Percentiles rank a stretch among this genome's conserved stretches.
phyloP scores from a whole-genome alignment of 1,140 invertebrate species.

The Caenorhabditis latens region DNA sequence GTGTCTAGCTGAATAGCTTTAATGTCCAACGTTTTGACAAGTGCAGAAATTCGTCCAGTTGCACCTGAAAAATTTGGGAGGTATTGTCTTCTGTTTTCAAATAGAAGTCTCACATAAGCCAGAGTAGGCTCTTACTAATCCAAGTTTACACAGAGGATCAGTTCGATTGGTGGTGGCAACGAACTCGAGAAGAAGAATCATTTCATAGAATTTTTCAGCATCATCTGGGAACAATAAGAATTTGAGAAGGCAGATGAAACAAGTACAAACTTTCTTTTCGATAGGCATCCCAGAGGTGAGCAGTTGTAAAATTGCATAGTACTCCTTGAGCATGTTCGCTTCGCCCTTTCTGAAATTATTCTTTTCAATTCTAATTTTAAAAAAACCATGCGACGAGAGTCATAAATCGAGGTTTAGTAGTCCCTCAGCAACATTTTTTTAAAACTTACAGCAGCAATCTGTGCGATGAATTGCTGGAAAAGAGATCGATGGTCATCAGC shows the following conservation, averaged over 20 bases:
- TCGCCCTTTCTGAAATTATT: neutral
- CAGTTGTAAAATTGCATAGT: slow-evolving; percentile 2
- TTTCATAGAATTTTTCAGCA: slow-evolving; percentile 40
- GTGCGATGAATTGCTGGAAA: slow-evolving; percentile 24
- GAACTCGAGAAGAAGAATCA: slow-evolving; percentile 25
- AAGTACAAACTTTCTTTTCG: slow-evolving; percentile 10
- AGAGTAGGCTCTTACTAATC: slow-evolving; percentile 13
- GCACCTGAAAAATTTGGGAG: neutral
- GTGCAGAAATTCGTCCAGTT: slow-evolving; percentile 20
- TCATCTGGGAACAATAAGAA: neutral
- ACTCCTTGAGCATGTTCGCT: slow-evolving; percentile 34
- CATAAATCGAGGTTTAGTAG: neutral
- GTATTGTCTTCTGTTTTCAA: neutral
- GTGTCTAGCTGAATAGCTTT: slow-evolving; percentile 45
- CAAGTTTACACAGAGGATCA: slow-evolving; percentile 35
- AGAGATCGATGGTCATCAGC: neutral
- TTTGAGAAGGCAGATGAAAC: neutral
- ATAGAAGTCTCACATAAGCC: neutral
- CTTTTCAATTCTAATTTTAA: too few species aligned
- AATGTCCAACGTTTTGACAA: slow-evolving; percentile 6
- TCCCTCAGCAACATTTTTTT: neutral
- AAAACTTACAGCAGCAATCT: slow-evolving; percentile 13
- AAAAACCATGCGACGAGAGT: neutral
- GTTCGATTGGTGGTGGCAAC: neutral
- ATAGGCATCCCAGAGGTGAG: slow-evolving; percentile 37